Evolutionary conservation across 2,113 vertebrate genomes (phyloP).

Genomic region (Phainopepla nitens): DNA sequence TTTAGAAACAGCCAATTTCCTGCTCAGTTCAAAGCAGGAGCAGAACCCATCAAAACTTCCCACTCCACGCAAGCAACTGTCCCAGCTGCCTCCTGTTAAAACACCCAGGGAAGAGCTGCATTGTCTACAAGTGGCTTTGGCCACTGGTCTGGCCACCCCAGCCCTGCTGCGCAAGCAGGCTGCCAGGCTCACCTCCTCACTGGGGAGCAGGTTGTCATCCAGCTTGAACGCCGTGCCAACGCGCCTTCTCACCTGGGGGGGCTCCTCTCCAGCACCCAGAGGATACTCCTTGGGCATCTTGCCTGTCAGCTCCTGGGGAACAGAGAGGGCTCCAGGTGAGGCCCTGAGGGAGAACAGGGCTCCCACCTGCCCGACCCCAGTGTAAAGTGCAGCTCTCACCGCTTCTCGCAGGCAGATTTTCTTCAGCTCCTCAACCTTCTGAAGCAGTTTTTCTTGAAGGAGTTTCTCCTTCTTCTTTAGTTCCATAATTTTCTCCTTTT

Average conservation of each 20-base stretch:
- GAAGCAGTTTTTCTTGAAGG: constrained; percentile 83
- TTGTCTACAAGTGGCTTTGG: not conserved
- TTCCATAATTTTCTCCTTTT: constrained; percentile 90
- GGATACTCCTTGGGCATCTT: constrained; percentile 92
- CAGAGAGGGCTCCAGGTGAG: not conserved
- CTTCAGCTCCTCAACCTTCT: constrained; percentile 90
- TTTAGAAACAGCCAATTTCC: not conserved
- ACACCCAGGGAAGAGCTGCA: not conserved
- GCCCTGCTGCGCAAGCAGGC: not conserved
- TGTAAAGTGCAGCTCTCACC: constrained; percentile 67
- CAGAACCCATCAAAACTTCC: not conserved
- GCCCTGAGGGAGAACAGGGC: not conserved
- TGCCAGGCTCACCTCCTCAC: constrained; percentile 76
- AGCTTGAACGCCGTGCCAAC: constrained; percentile 89
- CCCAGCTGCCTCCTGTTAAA: not conserved
- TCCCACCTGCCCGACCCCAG: not conserved
- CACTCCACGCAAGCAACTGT: not conserved
- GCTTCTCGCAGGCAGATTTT: constrained; percentile 92
- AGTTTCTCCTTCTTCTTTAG: constrained; percentile 89
- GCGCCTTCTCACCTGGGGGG: constrained; percentile 82
- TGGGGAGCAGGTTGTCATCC: constrained; percentile 83
- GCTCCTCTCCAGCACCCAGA: constrained; percentile 83
- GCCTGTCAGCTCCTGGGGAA: constrained; percentile 87
- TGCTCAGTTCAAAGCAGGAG: not conserved
- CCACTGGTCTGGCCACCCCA: not conserved